Percentiles rank a stretch among this genome's conserved stretches.
Conservation (phyloP, 2,888 invertebrate genomes). For the Rhyacophila evoluta region DNA sequence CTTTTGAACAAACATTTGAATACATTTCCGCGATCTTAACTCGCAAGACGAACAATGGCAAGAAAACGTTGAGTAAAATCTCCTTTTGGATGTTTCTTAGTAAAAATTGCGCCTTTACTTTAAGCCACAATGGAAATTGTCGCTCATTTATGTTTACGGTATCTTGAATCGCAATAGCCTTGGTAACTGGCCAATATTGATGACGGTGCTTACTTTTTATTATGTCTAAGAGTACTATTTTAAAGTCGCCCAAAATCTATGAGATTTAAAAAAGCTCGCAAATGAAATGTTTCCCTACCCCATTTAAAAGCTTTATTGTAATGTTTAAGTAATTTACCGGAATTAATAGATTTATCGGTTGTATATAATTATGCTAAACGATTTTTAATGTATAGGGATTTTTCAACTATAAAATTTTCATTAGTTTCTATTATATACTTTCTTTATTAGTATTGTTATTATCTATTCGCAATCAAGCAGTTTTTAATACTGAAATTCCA, state of each 20-base stretch:
- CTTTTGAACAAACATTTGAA: slow-evolving; percentile 25
- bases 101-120: slow-evolving; percentile 29
- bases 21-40: slow-evolving; percentile 4
- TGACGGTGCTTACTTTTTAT: slow-evolving; percentile 37
- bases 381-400: too few species aligned
- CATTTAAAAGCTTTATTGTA: background rate
- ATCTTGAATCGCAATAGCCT: slow-evolving; percentile 33
- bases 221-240: slow-evolving; percentile 20
- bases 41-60: background rate
- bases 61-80: background rate
- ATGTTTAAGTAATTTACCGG: slow-evolving; percentile 14
- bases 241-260: background rate
- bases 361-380: too few species aligned
- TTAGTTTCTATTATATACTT: too few species aligned
- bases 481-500: too few species aligned
- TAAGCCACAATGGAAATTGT: slow-evolving; percentile 30
- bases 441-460: too few species aligned
- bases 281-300: background rate
- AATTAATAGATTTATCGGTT: slow-evolving; percentile 1
- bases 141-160: slow-evolving; percentile 31
- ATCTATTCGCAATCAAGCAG: too few species aligned
- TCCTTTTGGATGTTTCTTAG: background rate
- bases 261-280: background rate
- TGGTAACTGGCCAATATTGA: slow-evolving; percentile 44
- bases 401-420: too few species aligned